Evolutionary conservation across 2,797 vertebrate species (phyloP).

Genomic region (Phyllotis vaccarum): DNA sequence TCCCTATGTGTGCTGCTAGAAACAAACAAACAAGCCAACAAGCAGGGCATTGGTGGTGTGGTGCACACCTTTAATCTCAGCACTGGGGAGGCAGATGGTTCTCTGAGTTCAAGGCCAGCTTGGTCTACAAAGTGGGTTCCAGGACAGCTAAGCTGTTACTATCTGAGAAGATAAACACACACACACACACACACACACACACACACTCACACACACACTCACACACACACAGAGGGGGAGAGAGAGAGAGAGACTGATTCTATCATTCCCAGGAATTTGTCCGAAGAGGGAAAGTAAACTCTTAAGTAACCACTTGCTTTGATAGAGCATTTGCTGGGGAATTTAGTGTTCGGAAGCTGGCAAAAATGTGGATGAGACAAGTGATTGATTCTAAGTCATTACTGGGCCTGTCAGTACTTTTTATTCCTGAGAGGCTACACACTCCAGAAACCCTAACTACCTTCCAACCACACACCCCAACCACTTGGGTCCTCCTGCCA

Average conservation of each 20-base stretch:
- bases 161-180: too few species aligned
- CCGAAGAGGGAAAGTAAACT: not conserved
- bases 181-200: too few species aligned
- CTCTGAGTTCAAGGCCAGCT: not conserved
- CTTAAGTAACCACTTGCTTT: not conserved
- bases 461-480: not conserved
- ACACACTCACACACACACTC: too few species aligned
- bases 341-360: not conserved
- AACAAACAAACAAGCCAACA: not conserved
- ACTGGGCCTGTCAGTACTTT: not conserved
- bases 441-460: not conserved
- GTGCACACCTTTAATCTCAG: too few species aligned
- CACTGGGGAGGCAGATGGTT: not conserved
- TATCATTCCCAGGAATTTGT: constrained; percentile 16
- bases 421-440: not conserved
- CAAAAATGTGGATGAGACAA: not conserved
- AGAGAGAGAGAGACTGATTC: not conserved
- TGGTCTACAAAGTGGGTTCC: not conserved
- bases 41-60: not conserved
- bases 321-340: not conserved
- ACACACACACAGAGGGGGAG: too few species aligned
- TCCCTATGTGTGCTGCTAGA: not conserved
- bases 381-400: not conserved
- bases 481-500: not conserved
- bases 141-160: not conserved